Base-by-base conservation (phyloP, 2,797 vertebrate species). In the Sebastes hubbsi region DNA sequence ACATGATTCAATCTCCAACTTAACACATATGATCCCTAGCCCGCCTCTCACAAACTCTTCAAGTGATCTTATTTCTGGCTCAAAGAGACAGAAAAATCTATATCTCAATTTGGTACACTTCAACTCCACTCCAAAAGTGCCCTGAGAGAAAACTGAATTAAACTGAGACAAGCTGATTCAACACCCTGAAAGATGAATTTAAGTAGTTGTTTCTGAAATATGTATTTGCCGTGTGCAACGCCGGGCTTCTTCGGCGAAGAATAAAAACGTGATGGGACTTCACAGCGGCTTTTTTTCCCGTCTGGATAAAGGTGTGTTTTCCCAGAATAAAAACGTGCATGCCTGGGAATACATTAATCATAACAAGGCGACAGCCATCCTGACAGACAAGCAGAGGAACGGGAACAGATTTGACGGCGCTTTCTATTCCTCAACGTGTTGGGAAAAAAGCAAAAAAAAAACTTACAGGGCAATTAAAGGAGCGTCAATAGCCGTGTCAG, bases 71-170 rank as follows among this genome's bases (percentile, higher is more conserved):
- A 92, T 92, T 94, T 88, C 89, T 80, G 75, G 86, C 92, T 90
- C 93, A 92, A 93, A 93, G 89, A 94, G 91, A 94, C 93, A 94
- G 91, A 93, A 92, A 95, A 95, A 95, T 94, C 94, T 87, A 94
- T 94, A 94, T 93, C 92, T 94, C 94, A 94, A 94, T 94, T 94
- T 94, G 92, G 92, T 93, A 92, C 93, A 94, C 93, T 94, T 94
- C 93, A 95, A 89, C 91, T 91, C 87, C 86, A 85, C 91, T 94
- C 92, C 86, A 84, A 92, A 92, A 92, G 89, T 83, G 93, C 90
- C 93, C 90, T 75, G 83, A 89, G 93, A 94, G 87, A 93, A 94
- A 93, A 92, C 88, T 88, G 88, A 92, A 94, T 93, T 94, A 93
- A 94, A 93, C 81, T 76, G 86, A 93, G 93, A 94, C 92, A 91